Evolutionary conservation across 2,797 vertebrate species (phyloP).

Genomic region (Crenichthys baileyi): DNA sequence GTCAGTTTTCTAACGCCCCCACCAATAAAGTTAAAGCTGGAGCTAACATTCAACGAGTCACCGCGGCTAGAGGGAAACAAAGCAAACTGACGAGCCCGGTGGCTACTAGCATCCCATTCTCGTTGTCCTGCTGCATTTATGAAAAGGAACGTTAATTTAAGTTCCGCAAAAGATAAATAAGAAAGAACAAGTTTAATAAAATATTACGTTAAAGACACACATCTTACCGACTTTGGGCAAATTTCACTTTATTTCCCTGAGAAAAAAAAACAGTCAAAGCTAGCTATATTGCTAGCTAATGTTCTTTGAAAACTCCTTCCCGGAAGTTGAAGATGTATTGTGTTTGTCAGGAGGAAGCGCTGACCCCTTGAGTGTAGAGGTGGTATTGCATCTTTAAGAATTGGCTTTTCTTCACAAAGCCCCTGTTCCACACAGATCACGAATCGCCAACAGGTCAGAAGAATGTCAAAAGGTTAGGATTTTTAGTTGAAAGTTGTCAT

Average conservation of each 20-base stretch:
- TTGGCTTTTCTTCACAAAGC: no score
- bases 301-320: conserved; percentile 74
- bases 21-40: not conserved
- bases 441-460: no score
- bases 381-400: conserved; percentile 12
- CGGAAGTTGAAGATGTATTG: conserved; percentile 63
- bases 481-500: no score
- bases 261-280: conserved; percentile 46
- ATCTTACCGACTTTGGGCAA: conserved; percentile 50
- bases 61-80: conserved; percentile 62
- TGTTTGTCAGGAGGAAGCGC: conserved; percentile 6
- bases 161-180: not conserved
- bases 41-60: conserved; percentile 10
- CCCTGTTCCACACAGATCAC: no score
- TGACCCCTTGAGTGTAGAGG: conserved; percentile 32
- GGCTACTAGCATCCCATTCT: conserved; percentile 56
- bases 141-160: not conserved
- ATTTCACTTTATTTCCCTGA: conserved; percentile 68
- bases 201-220: accelerated
- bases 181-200: accelerated
- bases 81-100: conserved; percentile 37
- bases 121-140: conserved; percentile 10
- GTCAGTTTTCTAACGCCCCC: accelerated
- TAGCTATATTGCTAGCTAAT: conserved; percentile 53
- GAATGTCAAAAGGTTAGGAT: no score